Evolutionary conservation across 2,888 invertebrate species (phyloP).

Genomic region (Macaria liturata): DNA sequence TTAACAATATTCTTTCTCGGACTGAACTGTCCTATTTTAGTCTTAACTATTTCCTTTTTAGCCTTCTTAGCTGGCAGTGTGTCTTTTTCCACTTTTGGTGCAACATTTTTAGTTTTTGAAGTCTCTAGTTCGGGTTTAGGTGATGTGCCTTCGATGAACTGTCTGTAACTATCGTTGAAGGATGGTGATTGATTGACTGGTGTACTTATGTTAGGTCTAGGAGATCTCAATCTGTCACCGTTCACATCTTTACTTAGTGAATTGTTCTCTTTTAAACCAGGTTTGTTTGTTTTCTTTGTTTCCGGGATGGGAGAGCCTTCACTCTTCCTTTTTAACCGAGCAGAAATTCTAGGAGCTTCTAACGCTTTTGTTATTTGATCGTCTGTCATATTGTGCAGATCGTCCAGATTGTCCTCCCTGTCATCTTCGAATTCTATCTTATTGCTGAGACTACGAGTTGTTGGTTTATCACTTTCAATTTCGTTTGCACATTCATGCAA

Average conservation of each 20-base stretch:
- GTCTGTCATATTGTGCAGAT: constrained; percentile 35
- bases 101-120: background rate
- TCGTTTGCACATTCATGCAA: constrained; percentile 51
- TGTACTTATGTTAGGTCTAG: constrained; percentile 4
- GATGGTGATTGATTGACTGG: constrained; percentile 41
- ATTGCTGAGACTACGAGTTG: background rate
- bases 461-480: constrained; percentile 38
- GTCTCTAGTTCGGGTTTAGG: constrained; percentile 6
- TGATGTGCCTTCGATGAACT: constrained; percentile 52
- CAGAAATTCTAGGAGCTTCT: constrained; percentile 32
- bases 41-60: constrained; percentile 51
- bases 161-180: constrained; percentile 63
- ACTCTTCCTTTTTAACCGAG: constrained; percentile 35
- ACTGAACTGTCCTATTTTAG: constrained; percentile 58
- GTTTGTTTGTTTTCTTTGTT: constrained; percentile 27
- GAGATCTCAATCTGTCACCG: constrained; percentile 1
- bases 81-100: background rate
- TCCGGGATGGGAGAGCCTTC: constrained; percentile 36
- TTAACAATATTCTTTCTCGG: constrained; percentile 11
- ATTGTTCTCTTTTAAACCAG: constrained; percentile 21
- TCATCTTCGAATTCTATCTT: background rate
- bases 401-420: background rate
- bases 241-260: constrained; percentile 1
- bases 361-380: constrained; percentile 45
- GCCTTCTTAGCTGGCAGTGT: constrained; percentile 16